Percentiles rank a stretch among this genome's conserved stretches.
Conservation (phyloP, 2,797 vertebrate genomes). For the Macropus fuliginosus region DNA sequence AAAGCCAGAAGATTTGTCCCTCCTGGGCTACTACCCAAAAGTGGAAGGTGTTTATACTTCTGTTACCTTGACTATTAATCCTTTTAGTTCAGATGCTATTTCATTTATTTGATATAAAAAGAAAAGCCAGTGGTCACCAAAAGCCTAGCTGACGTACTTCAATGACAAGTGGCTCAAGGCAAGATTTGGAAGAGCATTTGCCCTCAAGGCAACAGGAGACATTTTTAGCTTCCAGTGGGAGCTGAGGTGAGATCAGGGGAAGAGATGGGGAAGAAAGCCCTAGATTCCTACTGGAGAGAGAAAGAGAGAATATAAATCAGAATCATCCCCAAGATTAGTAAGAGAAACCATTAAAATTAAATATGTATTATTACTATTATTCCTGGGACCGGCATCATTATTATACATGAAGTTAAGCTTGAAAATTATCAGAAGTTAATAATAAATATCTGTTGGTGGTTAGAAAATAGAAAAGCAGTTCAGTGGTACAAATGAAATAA, state of each 20-base stretch:
- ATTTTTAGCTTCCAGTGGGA: not conserved
- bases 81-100: not conserved
- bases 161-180: not conserved
- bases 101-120: not conserved
- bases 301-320: not conserved
- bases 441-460: too few relatives aligned
- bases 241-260: not conserved
- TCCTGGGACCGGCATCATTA: not conserved
- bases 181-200: constrained; percentile 1
- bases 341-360: not conserved
- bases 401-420: not conserved
- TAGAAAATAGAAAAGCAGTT: not conserved
- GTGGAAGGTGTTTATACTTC: not conserved
- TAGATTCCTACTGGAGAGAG: not conserved
- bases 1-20: not conserved
- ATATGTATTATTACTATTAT: not conserved
- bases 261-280: not conserved
- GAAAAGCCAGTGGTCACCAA: not conserved
- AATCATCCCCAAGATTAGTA: not conserved
- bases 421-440: too few relatives aligned
- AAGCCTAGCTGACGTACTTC: not conserved
- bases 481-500: not conserved
- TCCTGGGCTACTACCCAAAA: not conserved
- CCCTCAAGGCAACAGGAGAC: not conserved
- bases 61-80: constrained; percentile 1